Percentiles rank a stretch among this genome's conserved stretches.
phyloP scores from a whole-genome alignment of 2,888 invertebrate species.

The Leptinotarsa rubiginosa region DNA sequence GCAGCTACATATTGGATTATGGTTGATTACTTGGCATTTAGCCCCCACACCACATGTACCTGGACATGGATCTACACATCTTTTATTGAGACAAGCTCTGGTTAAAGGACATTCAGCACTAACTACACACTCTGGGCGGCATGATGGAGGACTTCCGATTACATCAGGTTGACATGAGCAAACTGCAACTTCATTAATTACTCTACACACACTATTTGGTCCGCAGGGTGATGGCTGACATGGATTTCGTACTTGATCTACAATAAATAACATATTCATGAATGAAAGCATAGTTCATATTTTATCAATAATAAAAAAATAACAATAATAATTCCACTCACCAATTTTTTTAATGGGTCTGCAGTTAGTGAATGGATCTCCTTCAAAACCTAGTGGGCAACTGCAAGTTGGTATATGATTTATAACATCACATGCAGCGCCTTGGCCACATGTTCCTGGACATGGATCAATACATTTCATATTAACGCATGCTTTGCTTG shows the following conservation, averaged over 20 bases:
- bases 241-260: constrained; percentile 68
- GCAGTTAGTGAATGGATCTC: constrained; percentile 80
- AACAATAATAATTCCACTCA: constrained; percentile 34
- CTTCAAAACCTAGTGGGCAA: constrained; percentile 78
- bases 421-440: constrained; percentile 82
- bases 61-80: constrained; percentile 84
- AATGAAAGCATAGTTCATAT: neutral
- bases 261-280: constrained; percentile 28
- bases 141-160: constrained; percentile 81
- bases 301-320: too few species aligned
- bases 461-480: constrained; percentile 85
- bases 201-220: constrained; percentile 75
- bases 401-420: constrained; percentile 87
- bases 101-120: constrained; percentile 82
- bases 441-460: constrained; percentile 81
- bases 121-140: constrained; percentile 83
- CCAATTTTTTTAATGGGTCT: constrained; percentile 54
- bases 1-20: constrained; percentile 84
- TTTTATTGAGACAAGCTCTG: constrained; percentile 84
- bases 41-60: constrained; percentile 82
- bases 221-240: constrained; percentile 81
- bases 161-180: constrained; percentile 80
- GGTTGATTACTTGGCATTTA: constrained; percentile 82
- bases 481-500: constrained; percentile 80
- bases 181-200: constrained; percentile 69